A percentile compares a stretch with the other conserved stretches of the same genome.
phyloP scores from a whole-genome alignment of 1,140 invertebrate species.

The Dendrolimus kikuchii region DNA sequence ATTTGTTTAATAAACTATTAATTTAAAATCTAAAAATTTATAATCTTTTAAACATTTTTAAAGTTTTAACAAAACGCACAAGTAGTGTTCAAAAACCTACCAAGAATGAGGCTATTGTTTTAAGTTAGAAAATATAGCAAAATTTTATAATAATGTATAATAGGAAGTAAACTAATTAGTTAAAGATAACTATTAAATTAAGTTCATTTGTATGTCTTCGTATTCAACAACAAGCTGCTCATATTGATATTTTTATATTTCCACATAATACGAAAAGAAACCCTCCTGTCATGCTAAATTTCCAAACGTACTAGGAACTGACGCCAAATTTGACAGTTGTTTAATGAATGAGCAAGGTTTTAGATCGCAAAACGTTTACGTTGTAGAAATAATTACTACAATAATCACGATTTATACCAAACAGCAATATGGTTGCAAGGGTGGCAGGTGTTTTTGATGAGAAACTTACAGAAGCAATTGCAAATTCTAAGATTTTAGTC shows the following conservation, averaged over 20 bases:
- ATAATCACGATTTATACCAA: conserved; percentile 8
- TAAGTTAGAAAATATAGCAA: too few species aligned
- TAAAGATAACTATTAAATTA: too few species aligned
- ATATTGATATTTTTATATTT: neutral
- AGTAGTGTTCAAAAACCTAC: too few species aligned
- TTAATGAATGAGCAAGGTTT: conserved; percentile 6
- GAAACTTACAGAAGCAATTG: conserved; percentile 73
- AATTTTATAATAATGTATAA: too few species aligned
- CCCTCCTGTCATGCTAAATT: neutral
- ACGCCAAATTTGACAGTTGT: conserved; percentile 42
- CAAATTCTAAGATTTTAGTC: conserved; percentile 80
- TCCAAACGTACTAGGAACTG: conserved; percentile 21
- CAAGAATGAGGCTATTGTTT: too few species aligned
- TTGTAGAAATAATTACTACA: conserved; percentile 11
- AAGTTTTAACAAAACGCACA: too few species aligned
- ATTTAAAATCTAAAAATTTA: too few species aligned
- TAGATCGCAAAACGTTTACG: conserved; percentile 15
- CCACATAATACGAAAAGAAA: neutral
- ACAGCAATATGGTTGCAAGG: conserved; percentile 74
- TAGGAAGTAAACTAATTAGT: too few species aligned
- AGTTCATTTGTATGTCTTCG: too few species aligned
- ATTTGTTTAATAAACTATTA: too few species aligned
- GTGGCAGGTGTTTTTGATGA: conserved; percentile 76
- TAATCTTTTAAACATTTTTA: too few species aligned
- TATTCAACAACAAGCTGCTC: too few species aligned